Evolutionary conservation across 2,888 invertebrate species (phyloP).

Genomic region (Drosophila mimetica): DNA sequence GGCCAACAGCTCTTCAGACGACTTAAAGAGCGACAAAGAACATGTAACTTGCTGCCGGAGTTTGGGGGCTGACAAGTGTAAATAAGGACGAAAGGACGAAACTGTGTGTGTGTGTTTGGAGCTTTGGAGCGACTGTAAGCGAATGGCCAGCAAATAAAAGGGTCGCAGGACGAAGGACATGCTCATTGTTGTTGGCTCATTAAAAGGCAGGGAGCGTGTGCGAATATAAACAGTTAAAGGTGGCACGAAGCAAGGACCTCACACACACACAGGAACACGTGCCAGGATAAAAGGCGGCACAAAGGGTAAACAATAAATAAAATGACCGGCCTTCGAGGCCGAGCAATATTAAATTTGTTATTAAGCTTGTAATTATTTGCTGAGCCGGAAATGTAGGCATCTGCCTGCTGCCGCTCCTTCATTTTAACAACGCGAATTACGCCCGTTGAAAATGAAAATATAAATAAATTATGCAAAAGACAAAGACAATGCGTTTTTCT

Average conservation of each 20-base stretch:
- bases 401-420: conserved; percentile 38
- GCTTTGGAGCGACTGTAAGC: conserved; percentile 39
- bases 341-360: conserved; percentile 76
- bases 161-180: conserved; percentile 50
- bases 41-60: conserved; percentile 17
- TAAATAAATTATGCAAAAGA: conserved; percentile 76
- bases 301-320: conserved; percentile 55
- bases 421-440: conserved; percentile 45
- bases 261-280: conserved; percentile 4
- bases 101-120: conserved; percentile 13
- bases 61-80: conserved; percentile 33
- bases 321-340: conserved; percentile 49
- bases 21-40: conserved; percentile 55
- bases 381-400: conserved; percentile 69
- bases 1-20: conserved; percentile 71
- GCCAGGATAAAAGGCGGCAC: conserved; percentile 21
- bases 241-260: neutral
- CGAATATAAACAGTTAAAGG: conserved; percentile 66
- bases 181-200: conserved; percentile 73
- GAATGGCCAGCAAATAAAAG: conserved; percentile 54
- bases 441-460: conserved; percentile 55
- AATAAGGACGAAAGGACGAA: conserved; percentile 30
- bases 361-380: conserved; percentile 78
- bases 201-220: conserved; percentile 74
- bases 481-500: conserved; percentile 77